Base-by-base conservation (phyloP, 2,888 invertebrate species). In the Plebejus argus region DNA sequence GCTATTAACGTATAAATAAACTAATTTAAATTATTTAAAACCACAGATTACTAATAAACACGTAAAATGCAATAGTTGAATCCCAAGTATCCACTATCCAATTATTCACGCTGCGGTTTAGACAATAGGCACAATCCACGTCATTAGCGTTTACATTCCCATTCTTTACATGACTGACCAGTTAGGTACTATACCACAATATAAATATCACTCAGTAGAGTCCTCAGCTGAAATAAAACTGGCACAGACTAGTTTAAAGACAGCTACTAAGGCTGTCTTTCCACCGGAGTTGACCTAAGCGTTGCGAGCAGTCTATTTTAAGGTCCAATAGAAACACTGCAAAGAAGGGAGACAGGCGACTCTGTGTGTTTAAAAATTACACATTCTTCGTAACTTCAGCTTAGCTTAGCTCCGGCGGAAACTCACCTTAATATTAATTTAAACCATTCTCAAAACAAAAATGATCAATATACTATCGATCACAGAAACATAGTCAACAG, bases 61-160 rank as follows among this genome's bases (percentile, higher is more conserved):
- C 66, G 28, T 66, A 28, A 66, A 66, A 28, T 15, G 61, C 23
- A 23, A 4, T 28, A 28, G 23, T 28, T 66, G 28, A 5, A 66
- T 28, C 28, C 66, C 66, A 4, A 28, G 66, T 28, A 28, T 66
- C 66, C 28, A 28, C 28, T 28, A 28, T 66, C 66, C 28, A 66
- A 66, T 66, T 66, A 66, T 66, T 66, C 66, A 66, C 28, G 66
- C 28, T 66, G 66, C 28, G 66, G 66, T 66, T 61, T 28, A 28
- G 28, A 28, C 66, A 28, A 66, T 66, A 66, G 20, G 23, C 15
- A 66, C 66, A 61, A 61, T 61, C 8, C 61, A 28, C 66, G 28
- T 66, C 66, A 66, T 66, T 66, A 28, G 66, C 18, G 28, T 66
- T 66, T 66, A 66, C 66, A 66, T 23, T 23, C 15, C 12, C 28